Evolutionary conservation across 2,797 vertebrate species (phyloP).

Genomic region (Percopsis omiscomaycus): DNA sequence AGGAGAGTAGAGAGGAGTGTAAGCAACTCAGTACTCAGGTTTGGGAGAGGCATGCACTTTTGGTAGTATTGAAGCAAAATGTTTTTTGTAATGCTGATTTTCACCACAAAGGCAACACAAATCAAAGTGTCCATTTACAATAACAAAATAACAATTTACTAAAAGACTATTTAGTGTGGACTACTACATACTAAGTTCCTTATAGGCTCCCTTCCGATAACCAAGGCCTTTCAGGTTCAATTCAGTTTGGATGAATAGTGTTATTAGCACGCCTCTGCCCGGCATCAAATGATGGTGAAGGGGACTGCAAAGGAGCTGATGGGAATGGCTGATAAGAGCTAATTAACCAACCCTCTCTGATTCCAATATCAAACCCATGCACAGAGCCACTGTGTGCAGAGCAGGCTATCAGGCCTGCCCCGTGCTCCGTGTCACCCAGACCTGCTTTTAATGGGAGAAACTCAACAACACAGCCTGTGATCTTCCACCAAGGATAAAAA

Average conservation of each 20-base stretch:
- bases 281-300: conserved; percentile 36
- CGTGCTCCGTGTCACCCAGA: conserved; percentile 30
- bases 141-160: too few species aligned
- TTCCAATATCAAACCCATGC: conserved; percentile 38
- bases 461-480: conserved; percentile 20
- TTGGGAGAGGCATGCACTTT: too few species aligned
- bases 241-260: conserved; percentile 62
- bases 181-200: too few species aligned
- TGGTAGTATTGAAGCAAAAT: too few species aligned
- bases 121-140: too few species aligned
- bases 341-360: conserved; percentile 58
- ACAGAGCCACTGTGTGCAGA: conserved; percentile 11
- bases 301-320: conserved; percentile 44
- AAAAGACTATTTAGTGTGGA: too few species aligned
- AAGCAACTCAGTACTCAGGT: too few species aligned
- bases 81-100: too few species aligned
- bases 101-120: too few species aligned
- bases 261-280: conserved; percentile 59
- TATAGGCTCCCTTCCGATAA: conserved; percentile 48
- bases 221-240: conserved; percentile 64
- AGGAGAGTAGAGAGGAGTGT: too few species aligned
- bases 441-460: conserved; percentile 24
- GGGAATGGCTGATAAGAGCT: conserved; percentile 57
- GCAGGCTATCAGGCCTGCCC: conserved; percentile 17
- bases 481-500: conserved; percentile 47